Conservation (phyloP, 2,113 vertebrate genomes). For the Genyomyrus donnyi region DNA sequence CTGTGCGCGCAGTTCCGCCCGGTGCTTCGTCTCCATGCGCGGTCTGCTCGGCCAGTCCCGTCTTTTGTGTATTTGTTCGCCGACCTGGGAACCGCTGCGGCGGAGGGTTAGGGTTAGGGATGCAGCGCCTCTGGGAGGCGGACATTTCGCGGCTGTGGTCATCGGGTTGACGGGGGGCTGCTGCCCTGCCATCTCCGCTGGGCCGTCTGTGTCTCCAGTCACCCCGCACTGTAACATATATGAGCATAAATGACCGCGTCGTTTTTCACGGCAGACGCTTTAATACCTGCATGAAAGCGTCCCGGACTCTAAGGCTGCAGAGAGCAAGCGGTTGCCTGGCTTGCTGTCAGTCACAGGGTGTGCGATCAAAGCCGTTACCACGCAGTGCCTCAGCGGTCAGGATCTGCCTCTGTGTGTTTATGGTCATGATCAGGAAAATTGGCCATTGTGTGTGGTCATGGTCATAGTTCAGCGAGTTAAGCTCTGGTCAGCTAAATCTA, state of each 20-base stretch:
- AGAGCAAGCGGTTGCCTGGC: not conserved
- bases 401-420: not conserved
- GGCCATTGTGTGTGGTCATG: not conserved
- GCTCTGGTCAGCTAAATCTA: not conserved
- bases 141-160: not conserved
- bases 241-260: not conserved
- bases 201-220: not conserved
- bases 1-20: not conserved
- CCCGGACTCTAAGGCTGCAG: not conserved
- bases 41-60: not conserved
- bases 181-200: not conserved
- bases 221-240: not conserved
- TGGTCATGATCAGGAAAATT: not conserved
- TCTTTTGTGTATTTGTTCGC: slow-evolving; percentile 31
- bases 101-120: not conserved
- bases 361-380: not conserved
- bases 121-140: not conserved
- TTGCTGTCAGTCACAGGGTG: not conserved
- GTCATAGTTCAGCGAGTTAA: not conserved
- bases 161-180: not conserved
- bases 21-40: not conserved
- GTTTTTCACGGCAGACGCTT: not conserved
- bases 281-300: not conserved
- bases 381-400: not conserved
- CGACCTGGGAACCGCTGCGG: slow-evolving; percentile 11